These are phyloP conservation scores for Leucoraja erinaceus DNA, from an alignment of 2,113 vertebrate genomes.

Conservation along the genomic window DNA sequence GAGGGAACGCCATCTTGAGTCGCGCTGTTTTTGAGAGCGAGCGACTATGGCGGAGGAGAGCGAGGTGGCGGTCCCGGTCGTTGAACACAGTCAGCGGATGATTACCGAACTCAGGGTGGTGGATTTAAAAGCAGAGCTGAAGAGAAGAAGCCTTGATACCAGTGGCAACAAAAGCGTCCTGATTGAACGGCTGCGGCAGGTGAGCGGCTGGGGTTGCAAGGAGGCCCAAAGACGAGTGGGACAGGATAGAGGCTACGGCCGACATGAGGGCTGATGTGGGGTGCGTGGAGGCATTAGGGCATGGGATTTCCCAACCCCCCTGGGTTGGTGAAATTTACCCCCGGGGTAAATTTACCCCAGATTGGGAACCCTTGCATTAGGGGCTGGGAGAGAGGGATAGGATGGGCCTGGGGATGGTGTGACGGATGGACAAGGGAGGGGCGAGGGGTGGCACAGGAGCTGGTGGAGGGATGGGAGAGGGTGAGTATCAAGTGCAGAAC, in stretches of 20 bases:
- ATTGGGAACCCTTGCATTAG: too few species aligned
- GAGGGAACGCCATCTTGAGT: background rate
- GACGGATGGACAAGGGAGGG: too few species aligned
- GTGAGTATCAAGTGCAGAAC: too few species aligned
- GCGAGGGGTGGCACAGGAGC: background rate
- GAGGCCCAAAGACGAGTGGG: too few species aligned
- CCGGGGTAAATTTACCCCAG: too few species aligned
- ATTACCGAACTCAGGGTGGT: conserved; percentile 34
- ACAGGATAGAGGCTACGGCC: too few species aligned
- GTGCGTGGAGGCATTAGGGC: background rate
- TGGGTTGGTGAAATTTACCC: too few species aligned
- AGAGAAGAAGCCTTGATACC: conserved; percentile 33
- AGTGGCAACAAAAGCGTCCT: conserved; percentile 35
- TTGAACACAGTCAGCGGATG: background rate
- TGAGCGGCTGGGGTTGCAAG: background rate
- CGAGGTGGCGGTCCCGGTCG: background rate
- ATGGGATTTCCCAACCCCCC: too few species aligned
- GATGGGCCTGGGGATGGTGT: too few species aligned
- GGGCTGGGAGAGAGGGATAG: too few species aligned
- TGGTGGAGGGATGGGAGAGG: too few species aligned
- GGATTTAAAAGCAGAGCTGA: conserved; percentile 31
- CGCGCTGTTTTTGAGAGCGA: background rate
- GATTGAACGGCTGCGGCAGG: conserved; percentile 34
- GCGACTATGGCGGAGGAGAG: background rate
- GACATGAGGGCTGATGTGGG: background rate